Evolutionary conservation across 2,888 invertebrate genomes (phyloP).

Genomic region (Chloroclysta siterata): DNA sequence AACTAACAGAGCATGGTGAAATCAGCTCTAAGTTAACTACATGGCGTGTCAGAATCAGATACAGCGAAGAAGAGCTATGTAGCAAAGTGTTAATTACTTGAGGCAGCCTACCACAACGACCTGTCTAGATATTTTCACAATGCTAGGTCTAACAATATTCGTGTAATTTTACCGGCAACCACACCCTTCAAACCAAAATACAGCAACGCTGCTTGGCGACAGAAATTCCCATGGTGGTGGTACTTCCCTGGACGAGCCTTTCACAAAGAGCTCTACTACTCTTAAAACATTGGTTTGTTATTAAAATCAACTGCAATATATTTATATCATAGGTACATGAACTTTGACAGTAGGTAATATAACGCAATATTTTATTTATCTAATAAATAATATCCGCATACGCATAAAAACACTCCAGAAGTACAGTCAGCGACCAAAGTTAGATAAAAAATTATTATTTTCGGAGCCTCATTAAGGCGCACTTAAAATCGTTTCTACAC

Average conservation of each 20-base stretch:
- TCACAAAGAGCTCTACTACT: neutral
- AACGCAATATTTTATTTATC: conserved; percentile 16
- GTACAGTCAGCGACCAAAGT: too few relatives aligned
- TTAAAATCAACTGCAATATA: neutral
- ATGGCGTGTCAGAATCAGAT: conserved; percentile 18
- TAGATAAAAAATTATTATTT: too few relatives aligned
- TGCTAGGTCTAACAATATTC: neutral
- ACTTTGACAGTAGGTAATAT: conserved; percentile 17
- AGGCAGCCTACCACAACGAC: conserved; percentile 2
- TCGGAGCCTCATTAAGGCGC: too few relatives aligned
- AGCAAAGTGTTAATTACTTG: conserved; percentile 8
- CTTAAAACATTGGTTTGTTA: neutral
- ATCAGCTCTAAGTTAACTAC: conserved; percentile 1
- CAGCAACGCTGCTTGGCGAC: too few relatives aligned
- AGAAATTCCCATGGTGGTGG: too few relatives aligned
- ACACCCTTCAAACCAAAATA: too few relatives aligned
- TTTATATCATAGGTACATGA: conserved; percentile 7
- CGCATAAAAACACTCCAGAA: conserved; percentile 7
- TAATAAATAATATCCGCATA: conserved; percentile 6
- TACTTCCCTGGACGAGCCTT: too few relatives aligned
- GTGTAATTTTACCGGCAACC: too few relatives aligned
- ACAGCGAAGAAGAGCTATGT: neutral
- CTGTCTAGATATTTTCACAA: conserved; percentile 1
- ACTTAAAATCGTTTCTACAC: too few relatives aligned
- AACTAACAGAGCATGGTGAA: too few relatives aligned